Evolutionary conservation across 2,888 invertebrate species (phyloP).

Genomic region (Slavum lentiscoides): DNA sequence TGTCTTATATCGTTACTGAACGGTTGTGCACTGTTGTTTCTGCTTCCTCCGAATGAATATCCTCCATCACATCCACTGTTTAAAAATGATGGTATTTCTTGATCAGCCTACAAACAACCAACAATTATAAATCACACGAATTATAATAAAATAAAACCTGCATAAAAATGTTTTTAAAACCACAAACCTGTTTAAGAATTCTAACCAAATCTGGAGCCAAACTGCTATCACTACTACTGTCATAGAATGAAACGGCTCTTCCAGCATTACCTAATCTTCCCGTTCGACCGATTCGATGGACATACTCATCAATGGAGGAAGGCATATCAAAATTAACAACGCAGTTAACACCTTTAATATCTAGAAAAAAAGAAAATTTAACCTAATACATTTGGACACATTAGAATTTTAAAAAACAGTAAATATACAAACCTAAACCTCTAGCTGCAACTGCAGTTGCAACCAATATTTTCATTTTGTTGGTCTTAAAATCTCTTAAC

Average conservation of each 20-base stretch:
- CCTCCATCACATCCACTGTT: background rate
- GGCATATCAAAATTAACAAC: slow-evolving; percentile 95
- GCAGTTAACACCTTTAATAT: slow-evolving; percentile 83
- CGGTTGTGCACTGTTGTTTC: no score
- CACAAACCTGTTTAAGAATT: slow-evolving; percentile 68
- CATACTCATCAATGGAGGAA: slow-evolving; percentile 87
- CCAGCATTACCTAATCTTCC: slow-evolving; percentile 91
- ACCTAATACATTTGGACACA: no score
- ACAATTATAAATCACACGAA: background rate
- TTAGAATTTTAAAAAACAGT: background rate
- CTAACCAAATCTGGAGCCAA: slow-evolving; percentile 70
- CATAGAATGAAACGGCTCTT: slow-evolving; percentile 83
- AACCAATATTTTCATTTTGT: slow-evolving; percentile 78
- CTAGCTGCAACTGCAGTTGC: slow-evolving; percentile 95
- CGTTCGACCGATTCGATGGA: slow-evolving; percentile 92
- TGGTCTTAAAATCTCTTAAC: slow-evolving; percentile 79
- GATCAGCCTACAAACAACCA: slow-evolving; percentile 30
- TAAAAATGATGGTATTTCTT: slow-evolving; percentile 39
- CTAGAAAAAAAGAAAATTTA: slow-evolving; percentile 60
- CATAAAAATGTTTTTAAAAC: background rate
- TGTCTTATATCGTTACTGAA: slow-evolving; percentile 5
- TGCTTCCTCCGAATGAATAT: background rate
- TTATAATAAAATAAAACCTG: background rate
- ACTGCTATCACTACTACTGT: slow-evolving; percentile 66
- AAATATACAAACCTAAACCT: slow-evolving; percentile 69